Percentiles rank a stretch among this genome's conserved stretches.
These are phyloP conservation scores for Sprattus sprattus DNA, from an alignment of 2,113 vertebrate species.

Conservation along the genomic window DNA sequence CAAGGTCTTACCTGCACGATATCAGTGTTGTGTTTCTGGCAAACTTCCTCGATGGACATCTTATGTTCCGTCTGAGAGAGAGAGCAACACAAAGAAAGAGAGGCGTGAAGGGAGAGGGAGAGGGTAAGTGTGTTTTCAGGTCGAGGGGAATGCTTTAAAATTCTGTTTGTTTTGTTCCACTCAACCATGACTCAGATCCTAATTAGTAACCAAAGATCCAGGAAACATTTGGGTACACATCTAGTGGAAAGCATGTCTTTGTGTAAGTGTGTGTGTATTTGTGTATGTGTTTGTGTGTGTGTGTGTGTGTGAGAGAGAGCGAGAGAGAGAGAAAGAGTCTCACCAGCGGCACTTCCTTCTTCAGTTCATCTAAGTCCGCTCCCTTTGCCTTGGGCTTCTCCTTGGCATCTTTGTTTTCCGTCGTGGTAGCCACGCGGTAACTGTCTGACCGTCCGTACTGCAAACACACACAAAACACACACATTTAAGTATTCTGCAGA, in stretches of 20 bases:
- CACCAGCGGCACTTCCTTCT: slow-evolving; percentile 91
- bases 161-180: neutral
- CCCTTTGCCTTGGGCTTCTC: slow-evolving; percentile 78
- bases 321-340: slow-evolving; percentile 43
- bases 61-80: slow-evolving; percentile 85
- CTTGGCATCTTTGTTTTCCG: slow-evolving; percentile 84
- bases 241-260: neutral
- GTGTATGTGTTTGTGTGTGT: neutral
- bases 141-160: neutral
- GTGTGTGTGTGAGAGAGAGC: neutral
- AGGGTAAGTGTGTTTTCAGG: neutral
- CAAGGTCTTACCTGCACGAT: slow-evolving; percentile 78
- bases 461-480: slow-evolving; percentile 42
- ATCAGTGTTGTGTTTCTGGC: slow-evolving; percentile 84
- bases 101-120: neutral
- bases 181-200: neutral
- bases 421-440: slow-evolving; percentile 89
- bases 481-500: neutral
- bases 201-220: neutral
- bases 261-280: neutral
- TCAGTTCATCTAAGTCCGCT: slow-evolving; percentile 86
- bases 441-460: slow-evolving; percentile 91
- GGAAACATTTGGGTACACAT: slow-evolving; percentile 8
- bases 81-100: slow-evolving; percentile 5
- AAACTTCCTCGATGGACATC: slow-evolving; percentile 91